These are phyloP conservation scores for Hydractinia symbiolongicarpus DNA, from an alignment of 30 jellyfish, hydroid and myxozoan genomes.

Conservation along the genomic window DNA sequence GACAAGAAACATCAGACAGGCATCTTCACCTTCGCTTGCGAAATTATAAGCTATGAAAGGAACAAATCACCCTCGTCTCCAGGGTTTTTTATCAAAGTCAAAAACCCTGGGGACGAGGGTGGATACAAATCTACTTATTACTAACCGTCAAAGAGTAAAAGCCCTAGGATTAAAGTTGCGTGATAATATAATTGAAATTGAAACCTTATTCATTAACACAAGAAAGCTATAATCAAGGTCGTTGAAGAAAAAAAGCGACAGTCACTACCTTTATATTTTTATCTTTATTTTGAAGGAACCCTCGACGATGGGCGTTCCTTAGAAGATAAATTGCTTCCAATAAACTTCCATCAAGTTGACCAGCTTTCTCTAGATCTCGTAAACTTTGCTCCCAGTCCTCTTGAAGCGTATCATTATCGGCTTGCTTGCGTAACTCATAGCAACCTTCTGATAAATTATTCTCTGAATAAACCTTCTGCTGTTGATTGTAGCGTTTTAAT, in stretches of 20 bases:
- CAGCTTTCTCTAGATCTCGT: not conserved
- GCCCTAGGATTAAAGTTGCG: no score
- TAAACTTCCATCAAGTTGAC: constrained; percentile 42
- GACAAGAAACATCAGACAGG: no score
- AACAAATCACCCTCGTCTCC: no score
- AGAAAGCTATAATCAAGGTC: no score
- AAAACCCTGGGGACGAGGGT: no score
- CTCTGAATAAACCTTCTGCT: not conserved
- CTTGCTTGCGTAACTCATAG: not conserved
- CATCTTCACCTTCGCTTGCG: no score
- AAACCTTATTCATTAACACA: no score
- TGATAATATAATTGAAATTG: no score
- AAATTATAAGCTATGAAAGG: no score
- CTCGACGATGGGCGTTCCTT: constrained; percentile 65
- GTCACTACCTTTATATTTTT: not conserved
- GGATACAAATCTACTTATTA: no score
- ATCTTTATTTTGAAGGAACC: constrained; percentile 45
- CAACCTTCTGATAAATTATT: not conserved
- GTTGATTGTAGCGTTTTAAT: not conserved
- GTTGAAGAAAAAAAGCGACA: not conserved
- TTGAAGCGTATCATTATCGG: not conserved
- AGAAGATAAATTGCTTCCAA: constrained; percentile 76
- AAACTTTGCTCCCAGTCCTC: constrained; percentile 14
- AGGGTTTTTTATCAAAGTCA: no score
- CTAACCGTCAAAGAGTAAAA: no score